Conservation (phyloP, 2,888 invertebrate species). For the Caenorhabditis sp. region DNA sequence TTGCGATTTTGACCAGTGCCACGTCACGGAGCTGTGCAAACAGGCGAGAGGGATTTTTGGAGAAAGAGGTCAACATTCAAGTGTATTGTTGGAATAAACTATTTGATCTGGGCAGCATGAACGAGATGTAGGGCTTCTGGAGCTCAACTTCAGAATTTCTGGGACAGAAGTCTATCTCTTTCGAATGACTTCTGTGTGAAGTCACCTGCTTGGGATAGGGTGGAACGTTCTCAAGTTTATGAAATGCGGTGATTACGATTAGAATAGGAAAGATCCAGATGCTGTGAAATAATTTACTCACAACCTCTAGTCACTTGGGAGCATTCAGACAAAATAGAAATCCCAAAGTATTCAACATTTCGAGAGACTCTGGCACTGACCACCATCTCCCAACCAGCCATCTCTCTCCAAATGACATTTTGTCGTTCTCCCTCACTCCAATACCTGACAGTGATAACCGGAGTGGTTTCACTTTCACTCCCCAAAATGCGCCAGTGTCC, state of each 20-base stretch:
- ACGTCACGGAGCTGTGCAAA: constrained; percentile 32
- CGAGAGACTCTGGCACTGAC: not conserved
- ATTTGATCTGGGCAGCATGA: too few relatives aligned
- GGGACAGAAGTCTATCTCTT: too few relatives aligned
- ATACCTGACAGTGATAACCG: constrained; percentile 45
- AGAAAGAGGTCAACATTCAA: constrained; percentile 11
- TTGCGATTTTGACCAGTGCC: constrained; percentile 29
- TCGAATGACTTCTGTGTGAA: too few relatives aligned
- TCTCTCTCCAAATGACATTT: not conserved
- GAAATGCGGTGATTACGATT: too few relatives aligned
- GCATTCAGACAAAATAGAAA: not conserved
- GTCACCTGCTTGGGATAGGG: too few relatives aligned
- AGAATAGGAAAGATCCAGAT: too few relatives aligned
- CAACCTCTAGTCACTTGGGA: too few relatives aligned
- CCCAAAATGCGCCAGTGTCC: constrained; percentile 20
- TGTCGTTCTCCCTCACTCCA: not conserved
- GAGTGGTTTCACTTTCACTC: constrained; percentile 40
- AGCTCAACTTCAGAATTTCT: too few relatives aligned
- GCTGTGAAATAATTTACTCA: too few relatives aligned
- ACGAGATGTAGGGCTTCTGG: too few relatives aligned
- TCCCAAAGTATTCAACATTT: not conserved
- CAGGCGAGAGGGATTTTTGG: constrained; percentile 3
- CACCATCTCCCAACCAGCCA: not conserved
- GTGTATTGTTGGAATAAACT: constrained; percentile 10
- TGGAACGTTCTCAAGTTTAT: too few relatives aligned